A percentile compares a stretch with the other conserved stretches of the same genome.
Conservation (phyloP, 2,113 vertebrate genomes). For the Amphiprion percula region DNA sequence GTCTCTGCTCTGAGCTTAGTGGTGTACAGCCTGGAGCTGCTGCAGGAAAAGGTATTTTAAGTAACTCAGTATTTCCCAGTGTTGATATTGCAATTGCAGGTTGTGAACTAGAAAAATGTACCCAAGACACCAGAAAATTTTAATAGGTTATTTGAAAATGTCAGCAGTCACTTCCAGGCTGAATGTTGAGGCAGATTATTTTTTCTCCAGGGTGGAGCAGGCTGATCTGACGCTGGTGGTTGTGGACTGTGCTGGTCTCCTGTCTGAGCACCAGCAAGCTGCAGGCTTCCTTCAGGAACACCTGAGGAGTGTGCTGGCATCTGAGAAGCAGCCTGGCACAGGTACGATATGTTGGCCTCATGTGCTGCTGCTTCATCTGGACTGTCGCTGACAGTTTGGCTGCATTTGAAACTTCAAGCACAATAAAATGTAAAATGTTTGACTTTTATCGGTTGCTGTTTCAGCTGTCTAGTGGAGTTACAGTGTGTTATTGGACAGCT, state of each 20-base stretch:
- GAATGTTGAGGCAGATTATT: neutral
- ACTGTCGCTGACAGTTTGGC: neutral
- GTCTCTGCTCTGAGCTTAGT: neutral
- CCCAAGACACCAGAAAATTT: neutral
- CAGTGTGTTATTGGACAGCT: neutral
- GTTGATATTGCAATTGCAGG: neutral
- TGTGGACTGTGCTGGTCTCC: slow-evolving; percentile 67
- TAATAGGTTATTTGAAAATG: neutral
- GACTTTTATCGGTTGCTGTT: neutral
- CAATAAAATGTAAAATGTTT: neutral
- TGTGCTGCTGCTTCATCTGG: neutral
- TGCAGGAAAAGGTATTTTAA: neutral
- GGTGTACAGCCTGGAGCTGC: neutral
- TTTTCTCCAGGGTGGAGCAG: slow-evolving; percentile 70
- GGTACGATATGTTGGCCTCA: slow-evolving; percentile 26
- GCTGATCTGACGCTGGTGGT: slow-evolving; percentile 80
- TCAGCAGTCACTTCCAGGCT: neutral
- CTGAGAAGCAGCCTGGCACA: slow-evolving; percentile 29
- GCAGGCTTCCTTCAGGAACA: slow-evolving; percentile 58
- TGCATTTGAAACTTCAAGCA: neutral
- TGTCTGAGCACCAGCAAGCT: slow-evolving; percentile 40
- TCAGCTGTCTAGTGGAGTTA: neutral
- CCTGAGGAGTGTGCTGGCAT: slow-evolving; percentile 55
- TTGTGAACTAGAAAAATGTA: neutral
- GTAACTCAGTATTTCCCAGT: neutral